Evolutionary conservation across 2,797 vertebrate species (phyloP).

Genomic region (Buphagus erythrorhynchus): DNA sequence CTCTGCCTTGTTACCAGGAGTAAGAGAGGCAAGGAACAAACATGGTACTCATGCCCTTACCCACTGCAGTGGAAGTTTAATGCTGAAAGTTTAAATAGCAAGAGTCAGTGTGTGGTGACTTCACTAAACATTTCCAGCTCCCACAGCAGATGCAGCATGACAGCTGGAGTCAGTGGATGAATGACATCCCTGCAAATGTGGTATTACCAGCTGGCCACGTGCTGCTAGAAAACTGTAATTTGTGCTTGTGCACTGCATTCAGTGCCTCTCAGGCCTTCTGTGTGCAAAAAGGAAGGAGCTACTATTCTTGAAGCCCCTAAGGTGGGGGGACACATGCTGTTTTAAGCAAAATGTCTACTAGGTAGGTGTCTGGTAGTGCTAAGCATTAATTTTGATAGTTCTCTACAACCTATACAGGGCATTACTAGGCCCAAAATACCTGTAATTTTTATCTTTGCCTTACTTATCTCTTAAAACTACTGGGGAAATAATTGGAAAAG

Average conservation of each 20-base stretch:
- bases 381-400: background rate
- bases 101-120: background rate
- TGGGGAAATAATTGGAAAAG: background rate
- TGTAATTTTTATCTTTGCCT: background rate
- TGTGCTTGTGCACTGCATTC: background rate
- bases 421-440: background rate
- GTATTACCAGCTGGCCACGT: accelerated
- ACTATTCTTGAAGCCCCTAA: background rate
- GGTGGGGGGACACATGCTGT: accelerated
- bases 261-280: background rate
- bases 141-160: background rate
- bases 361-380: background rate
- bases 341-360: background rate
- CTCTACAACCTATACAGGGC: background rate
- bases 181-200: background rate
- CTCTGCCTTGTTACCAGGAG: background rate
- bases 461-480: background rate
- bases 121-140: background rate
- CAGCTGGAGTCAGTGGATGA: background rate
- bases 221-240: background rate
- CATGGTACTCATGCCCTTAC: background rate
- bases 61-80: background rate
- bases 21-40: background rate
- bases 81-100: background rate
- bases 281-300: background rate